These are phyloP conservation scores for Ophthalmolycus amberensis DNA, from an alignment of 2,113 vertebrate genomes.

Conservation along the genomic window DNA sequence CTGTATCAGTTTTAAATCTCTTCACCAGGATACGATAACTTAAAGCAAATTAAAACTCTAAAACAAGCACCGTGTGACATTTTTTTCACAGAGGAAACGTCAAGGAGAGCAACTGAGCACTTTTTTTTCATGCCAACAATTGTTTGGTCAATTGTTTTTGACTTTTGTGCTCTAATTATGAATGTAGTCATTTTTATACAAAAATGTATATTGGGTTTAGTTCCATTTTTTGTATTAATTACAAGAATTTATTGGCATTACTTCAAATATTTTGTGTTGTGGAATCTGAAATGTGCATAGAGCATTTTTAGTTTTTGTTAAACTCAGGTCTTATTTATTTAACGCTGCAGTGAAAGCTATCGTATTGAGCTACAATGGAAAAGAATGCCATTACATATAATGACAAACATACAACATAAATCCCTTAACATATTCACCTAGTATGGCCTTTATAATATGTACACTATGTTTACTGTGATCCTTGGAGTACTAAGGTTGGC, in stretches of 20 bases:
- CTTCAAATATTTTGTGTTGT: not conserved
- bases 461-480: constrained; percentile 42
- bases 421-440: constrained; percentile 9
- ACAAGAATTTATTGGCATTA: constrained; percentile 15
- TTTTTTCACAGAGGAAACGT: constrained; percentile 21
- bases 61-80: constrained; percentile 15
- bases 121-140: constrained; percentile 10
- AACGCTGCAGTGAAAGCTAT: constrained; percentile 4
- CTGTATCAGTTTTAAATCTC: constrained; percentile 81
- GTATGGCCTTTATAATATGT: constrained; percentile 37
- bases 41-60: constrained; percentile 15
- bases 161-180: constrained; percentile 19
- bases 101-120: constrained; percentile 6
- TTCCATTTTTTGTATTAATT: not conserved
- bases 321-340: constrained; percentile 68
- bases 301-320: constrained; percentile 43
- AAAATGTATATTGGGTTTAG: not conserved
- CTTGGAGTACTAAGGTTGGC: constrained; percentile 4
- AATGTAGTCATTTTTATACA: constrained; percentile 28
- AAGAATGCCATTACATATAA: constrained; percentile 23
- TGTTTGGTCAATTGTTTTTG: not conserved
- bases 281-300: constrained; percentile 17
- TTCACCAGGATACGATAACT: constrained; percentile 80
- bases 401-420: constrained; percentile 7
- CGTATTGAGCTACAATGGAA: not conserved